Conservation (phyloP, 2,113 vertebrate species). For the Scomber scombrus region DNA sequence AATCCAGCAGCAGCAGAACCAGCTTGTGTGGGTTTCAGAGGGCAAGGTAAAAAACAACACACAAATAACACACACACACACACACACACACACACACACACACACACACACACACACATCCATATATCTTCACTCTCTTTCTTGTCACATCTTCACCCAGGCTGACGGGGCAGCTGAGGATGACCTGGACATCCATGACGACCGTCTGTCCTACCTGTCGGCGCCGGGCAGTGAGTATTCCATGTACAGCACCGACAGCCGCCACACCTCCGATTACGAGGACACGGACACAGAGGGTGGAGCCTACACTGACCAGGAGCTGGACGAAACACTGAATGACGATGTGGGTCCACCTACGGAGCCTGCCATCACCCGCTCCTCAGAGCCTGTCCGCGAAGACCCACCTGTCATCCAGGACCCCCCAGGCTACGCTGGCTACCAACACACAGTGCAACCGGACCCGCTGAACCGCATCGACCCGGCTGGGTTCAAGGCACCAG, state of each 20-base stretch:
- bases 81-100: constrained; percentile 3
- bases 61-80: constrained; percentile 18
- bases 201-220: constrained; percentile 98
- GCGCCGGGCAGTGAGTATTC: constrained; percentile 99
- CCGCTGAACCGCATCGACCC: constrained; percentile 93
- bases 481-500: constrained; percentile 92
- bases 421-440: constrained; percentile 87
- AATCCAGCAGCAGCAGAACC: constrained; percentile 97
- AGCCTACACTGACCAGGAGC: constrained; percentile 98
- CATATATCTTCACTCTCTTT: neutral
- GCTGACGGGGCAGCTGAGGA: constrained; percentile 97
- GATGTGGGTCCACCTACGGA: constrained; percentile 93
- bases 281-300: constrained; percentile 99
- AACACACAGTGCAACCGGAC: constrained; percentile 87
- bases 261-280: constrained; percentile 99
- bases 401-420: constrained; percentile 92
- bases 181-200: constrained; percentile 98
- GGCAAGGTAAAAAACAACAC: constrained; percentile 90
- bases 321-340: constrained; percentile 98
- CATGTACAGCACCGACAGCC: constrained; percentile 99
- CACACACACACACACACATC: neutral
- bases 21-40: constrained; percentile 99
- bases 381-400: constrained; percentile 97
- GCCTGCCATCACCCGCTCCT: constrained; percentile 97
- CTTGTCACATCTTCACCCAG: constrained; percentile 69